These are phyloP conservation scores for Cryptosula pallasiana DNA, from an alignment of 2,888 invertebrate genomes.

Conservation along the genomic window DNA sequence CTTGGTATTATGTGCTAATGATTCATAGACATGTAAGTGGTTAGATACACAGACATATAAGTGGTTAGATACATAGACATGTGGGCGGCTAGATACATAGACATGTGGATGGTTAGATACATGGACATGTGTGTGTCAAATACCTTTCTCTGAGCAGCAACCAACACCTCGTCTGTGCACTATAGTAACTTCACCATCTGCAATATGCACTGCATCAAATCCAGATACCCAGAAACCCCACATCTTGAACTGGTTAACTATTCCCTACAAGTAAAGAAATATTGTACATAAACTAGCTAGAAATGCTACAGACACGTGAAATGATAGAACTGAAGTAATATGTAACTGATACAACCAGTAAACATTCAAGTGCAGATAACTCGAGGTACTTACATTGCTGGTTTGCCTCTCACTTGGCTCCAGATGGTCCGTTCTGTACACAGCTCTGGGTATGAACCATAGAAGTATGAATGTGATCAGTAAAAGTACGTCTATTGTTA, in stretches of 20 bases:
- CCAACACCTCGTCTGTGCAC: not conserved
- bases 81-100: no score
- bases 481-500: not conserved
- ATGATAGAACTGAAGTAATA: not conserved
- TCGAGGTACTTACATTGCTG: not conserved
- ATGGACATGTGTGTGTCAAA: no score
- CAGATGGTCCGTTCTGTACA: not conserved
- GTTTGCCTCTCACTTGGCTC: not conserved
- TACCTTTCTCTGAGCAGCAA: not conserved
- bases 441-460: not conserved
- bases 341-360: no score
- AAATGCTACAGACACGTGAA: not conserved
- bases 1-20: no score
- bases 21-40: no score
- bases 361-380: no score
- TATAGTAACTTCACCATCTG: not conserved
- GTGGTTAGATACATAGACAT: no score
- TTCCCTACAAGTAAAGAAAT: not conserved
- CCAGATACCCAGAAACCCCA: conserved; percentile 25
- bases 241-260: conserved; percentile 5
- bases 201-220: not conserved
- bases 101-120: no score
- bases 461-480: not conserved
- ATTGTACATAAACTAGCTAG: not conserved
- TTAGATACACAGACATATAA: no score